Conservation (phyloP, 2,113 vertebrate genomes). For the Antechinus stuartii region DNA sequence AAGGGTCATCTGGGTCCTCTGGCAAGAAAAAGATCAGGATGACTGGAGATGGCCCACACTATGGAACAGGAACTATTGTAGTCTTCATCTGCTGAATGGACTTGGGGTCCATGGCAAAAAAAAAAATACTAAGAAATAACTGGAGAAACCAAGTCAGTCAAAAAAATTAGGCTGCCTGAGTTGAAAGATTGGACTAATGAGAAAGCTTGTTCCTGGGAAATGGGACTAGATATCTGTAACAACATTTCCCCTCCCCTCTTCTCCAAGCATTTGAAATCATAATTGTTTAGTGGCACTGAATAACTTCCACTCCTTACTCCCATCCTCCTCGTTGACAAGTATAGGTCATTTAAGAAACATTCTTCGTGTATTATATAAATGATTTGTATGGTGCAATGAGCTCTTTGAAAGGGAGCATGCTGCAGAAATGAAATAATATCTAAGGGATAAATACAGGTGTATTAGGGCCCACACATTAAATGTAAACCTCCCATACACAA, state of each 20-base stretch:
- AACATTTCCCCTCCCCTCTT: neutral
- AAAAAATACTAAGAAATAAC: neutral
- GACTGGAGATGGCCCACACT: neutral
- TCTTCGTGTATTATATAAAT: neutral
- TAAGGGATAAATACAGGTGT: neutral
- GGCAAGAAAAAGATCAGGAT: no score
- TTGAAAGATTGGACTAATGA: neutral
- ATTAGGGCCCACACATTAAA: neutral
- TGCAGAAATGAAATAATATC: constrained; percentile 1
- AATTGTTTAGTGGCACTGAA: neutral
- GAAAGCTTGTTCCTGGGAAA: neutral
- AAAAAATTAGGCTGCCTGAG: neutral
- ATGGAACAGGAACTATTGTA: neutral
- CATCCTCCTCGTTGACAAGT: neutral
- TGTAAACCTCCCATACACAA: neutral
- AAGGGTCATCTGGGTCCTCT: no score
- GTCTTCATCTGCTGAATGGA: neutral
- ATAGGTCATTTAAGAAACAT: neutral
- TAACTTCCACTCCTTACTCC: neutral
- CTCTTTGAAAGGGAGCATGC: neutral
- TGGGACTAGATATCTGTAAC: neutral
- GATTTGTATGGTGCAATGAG: neutral
- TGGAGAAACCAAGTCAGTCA: neutral
- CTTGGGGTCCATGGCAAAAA: neutral
- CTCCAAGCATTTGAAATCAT: neutral